phyloP scores from a whole-genome alignment of 2,888 invertebrate genomes.

The Cylindroiulus punctatus region DNA sequence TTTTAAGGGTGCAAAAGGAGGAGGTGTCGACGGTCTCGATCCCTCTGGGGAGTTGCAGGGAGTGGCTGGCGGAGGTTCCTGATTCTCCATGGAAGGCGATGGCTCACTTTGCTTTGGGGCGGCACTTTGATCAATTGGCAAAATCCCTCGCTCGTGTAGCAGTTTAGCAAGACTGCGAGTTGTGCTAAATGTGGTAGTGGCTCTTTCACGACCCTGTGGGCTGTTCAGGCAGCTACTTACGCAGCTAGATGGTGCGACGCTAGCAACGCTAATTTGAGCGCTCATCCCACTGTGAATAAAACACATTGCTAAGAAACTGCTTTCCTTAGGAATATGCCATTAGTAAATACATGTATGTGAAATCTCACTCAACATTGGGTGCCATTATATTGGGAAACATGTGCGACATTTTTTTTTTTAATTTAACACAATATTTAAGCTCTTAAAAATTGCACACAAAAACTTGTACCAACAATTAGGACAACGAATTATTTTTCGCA shows the following conservation, averaged over 20 bases:
- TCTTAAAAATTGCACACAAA: too few species aligned
- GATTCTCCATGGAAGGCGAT: constrained; percentile 5
- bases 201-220: constrained; percentile 59
- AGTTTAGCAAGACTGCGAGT: constrained; percentile 79
- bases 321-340: not conserved
- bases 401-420: not conserved
- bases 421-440: not conserved
- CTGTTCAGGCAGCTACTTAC: constrained; percentile 60
- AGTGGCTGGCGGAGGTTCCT: constrained; percentile 81
- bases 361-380: not conserved
- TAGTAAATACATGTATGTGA: not conserved
- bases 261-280: constrained; percentile 42
- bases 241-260: constrained; percentile 58
- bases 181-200: constrained; percentile 77
- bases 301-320: not conserved
- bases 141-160: constrained; percentile 79
- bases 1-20: constrained; percentile 66
- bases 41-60: constrained; percentile 87
- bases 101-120: constrained; percentile 71
- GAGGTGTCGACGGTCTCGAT: constrained; percentile 66
- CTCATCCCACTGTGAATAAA: constrained; percentile 43
- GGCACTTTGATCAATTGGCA: constrained; percentile 69
- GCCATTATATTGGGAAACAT: not conserved
- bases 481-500: not conserved
- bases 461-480: too few species aligned